A percentile compares a stretch with the other conserved stretches of the same genome.
phyloP scores from a whole-genome alignment of 2,113 vertebrate genomes.

The Callaeas wilsoni region DNA sequence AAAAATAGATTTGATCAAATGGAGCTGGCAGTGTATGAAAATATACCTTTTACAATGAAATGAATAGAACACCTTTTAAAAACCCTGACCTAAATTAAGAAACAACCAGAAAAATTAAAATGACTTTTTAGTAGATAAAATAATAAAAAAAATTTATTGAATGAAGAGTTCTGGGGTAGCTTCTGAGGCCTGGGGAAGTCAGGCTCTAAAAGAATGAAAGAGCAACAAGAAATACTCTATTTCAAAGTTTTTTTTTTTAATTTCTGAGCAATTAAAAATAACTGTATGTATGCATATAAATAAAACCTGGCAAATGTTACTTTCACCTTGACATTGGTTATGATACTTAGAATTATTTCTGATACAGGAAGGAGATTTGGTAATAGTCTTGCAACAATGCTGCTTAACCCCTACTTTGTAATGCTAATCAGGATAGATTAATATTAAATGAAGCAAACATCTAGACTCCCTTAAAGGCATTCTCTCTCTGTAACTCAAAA shows the following conservation, averaged over 20 bases:
- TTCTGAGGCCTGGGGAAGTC: neutral
- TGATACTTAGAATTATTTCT: neutral
- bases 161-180: neutral
- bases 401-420: neutral
- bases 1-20: neutral
- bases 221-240: neutral
- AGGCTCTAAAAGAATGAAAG: neutral
- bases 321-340: neutral
- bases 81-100: fast-evolving
- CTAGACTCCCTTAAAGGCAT: neutral
- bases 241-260: neutral
- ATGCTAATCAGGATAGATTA: neutral
- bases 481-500: neutral
- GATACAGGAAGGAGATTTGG: neutral
- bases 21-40: neutral
- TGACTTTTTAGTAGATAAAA: neutral
- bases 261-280: neutral
- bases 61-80: neutral
- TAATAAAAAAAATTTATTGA: neutral
- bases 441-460: neutral
- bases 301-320: neutral
- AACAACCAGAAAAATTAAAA: no score
- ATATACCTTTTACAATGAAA: neutral
- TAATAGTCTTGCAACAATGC: neutral
- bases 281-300: neutral